Evolutionary conservation across 2,113 vertebrate species (phyloP).

Genomic region (Anarrhichthys ocellatus): DNA sequence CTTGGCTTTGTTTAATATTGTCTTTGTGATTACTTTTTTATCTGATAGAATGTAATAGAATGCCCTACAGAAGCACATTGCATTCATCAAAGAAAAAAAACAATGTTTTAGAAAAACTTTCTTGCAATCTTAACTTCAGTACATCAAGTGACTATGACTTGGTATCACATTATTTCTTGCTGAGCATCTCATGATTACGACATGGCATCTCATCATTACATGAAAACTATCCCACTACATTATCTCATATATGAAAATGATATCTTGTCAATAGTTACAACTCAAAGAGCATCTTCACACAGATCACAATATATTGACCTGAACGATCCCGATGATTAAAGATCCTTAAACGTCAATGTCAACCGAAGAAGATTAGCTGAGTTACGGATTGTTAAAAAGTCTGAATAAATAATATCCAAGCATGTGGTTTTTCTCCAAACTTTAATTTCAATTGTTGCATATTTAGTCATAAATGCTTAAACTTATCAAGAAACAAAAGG

Average conservation of each 20-base stretch:
- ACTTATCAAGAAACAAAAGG: background rate
- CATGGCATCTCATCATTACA: background rate
- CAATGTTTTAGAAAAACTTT: background rate
- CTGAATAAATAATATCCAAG: background rate
- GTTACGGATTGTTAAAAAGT: background rate
- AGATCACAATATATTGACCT: background rate
- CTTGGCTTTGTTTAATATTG: background rate
- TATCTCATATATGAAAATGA: background rate
- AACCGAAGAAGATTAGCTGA: background rate
- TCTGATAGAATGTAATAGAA: background rate
- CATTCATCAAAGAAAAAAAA: conserved; percentile 2
- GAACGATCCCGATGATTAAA: background rate
- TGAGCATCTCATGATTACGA: background rate
- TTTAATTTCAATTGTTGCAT: background rate
- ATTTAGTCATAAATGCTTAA: background rate
- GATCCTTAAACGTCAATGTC: background rate
- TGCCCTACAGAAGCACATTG: background rate
- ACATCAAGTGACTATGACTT: background rate
- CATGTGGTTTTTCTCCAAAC: background rate
- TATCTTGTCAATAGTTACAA: background rate
- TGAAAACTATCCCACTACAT: background rate
- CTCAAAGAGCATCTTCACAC: background rate
- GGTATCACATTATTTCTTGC: background rate
- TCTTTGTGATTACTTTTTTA: background rate
- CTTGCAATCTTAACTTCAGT: background rate